Evolutionary conservation across 2,888 invertebrate genomes (phyloP).

Genomic region (Thysanoteuthis rhombus): DNA sequence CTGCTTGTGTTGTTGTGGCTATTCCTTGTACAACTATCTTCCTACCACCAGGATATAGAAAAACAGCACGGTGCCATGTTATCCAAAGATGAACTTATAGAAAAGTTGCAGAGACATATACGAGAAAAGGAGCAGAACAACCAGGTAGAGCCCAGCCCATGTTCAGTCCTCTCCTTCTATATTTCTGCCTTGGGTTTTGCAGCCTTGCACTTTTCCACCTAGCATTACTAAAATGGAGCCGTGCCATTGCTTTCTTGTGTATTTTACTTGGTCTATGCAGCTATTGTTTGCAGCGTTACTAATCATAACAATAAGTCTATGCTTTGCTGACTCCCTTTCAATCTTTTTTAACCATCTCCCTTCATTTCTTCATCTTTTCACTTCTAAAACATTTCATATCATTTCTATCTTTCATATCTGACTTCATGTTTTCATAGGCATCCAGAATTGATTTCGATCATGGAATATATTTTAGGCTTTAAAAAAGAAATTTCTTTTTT

Average conservation of each 20-base stretch:
- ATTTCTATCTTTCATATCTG: background rate
- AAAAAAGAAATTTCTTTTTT: background rate
- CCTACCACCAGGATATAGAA: conserved; percentile 37
- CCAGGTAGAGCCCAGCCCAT: conserved; percentile 37
- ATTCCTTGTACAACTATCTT: background rate
- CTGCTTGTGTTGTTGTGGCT: conserved; percentile 29
- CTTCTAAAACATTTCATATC: background rate
- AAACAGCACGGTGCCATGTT: conserved; percentile 38
- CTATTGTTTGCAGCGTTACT: background rate
- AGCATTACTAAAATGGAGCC: background rate
- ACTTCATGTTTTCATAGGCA: background rate
- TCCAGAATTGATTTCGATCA: background rate
- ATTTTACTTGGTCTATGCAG: background rate
- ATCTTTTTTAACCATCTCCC: background rate
- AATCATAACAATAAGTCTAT: background rate
- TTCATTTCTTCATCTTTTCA: background rate
- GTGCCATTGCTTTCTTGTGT: background rate
- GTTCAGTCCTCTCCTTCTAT: background rate
- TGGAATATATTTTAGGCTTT: background rate
- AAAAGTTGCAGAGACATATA: conserved; percentile 38
- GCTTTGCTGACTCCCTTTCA: background rate
- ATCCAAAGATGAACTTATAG: conserved; percentile 38
- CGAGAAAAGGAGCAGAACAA: conserved; percentile 39
- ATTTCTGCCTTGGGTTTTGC: conserved; percentile 18
- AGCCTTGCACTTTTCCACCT: background rate